Conservation (phyloP, 1,140 invertebrate species). For the Conus ventricosus region DNA sequence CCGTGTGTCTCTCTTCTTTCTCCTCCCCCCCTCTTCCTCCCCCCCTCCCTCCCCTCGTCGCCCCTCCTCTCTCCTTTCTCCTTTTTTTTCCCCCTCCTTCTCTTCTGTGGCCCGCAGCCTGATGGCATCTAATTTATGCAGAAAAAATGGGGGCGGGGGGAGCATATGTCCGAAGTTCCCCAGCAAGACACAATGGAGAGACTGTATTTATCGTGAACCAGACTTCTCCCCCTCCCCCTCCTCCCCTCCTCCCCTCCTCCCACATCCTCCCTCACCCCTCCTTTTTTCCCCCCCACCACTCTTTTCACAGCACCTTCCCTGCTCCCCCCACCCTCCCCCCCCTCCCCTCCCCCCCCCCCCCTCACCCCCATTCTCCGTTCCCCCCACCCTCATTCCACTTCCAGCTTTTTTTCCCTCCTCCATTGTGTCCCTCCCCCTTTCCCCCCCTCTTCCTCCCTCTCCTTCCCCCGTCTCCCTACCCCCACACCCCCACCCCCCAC, state of each 20-base stretch:
- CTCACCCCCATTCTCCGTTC: background rate
- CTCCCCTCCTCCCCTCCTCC: background rate
- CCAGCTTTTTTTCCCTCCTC: background rate
- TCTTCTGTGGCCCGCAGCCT: background rate
- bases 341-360: background rate
- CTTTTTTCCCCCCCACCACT: background rate
- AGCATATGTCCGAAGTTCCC: constrained; percentile 17
- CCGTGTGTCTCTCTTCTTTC: background rate
- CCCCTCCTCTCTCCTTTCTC: background rate
- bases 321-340: background rate
- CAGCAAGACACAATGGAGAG: background rate
- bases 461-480: background rate
- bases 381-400: background rate
- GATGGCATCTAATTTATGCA: constrained; percentile 5
- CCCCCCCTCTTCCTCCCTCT: background rate
- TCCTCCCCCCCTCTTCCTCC: background rate
- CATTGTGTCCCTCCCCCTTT: background rate
- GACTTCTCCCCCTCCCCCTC: background rate
- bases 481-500: background rate
- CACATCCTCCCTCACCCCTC: background rate
- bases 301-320: background rate
- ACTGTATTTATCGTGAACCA: background rate
- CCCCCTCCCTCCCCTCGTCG: background rate
- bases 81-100: background rate
- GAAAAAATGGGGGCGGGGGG: constrained; percentile 2